Base-by-base conservation (phyloP, 2,888 invertebrate species). In the Chrysolina haemoptera region DNA sequence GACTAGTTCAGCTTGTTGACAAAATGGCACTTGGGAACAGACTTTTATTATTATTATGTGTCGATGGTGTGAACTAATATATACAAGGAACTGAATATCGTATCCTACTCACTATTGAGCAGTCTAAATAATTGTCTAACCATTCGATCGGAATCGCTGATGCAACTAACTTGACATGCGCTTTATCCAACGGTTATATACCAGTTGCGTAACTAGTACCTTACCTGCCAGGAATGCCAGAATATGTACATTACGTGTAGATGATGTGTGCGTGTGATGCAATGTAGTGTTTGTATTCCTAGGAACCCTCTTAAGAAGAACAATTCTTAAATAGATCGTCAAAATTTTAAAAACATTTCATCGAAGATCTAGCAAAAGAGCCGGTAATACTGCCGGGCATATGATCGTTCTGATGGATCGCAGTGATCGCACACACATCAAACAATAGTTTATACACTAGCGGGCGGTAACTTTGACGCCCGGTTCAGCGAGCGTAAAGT, bases 121-220 rank as follows among this genome's bases (percentile, higher is more conserved):
- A 59, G 16, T 27, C 59, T 59, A 14, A 59, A 59, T 59, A 14
- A 59, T 22, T 59, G 27, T n/a, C 27, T 59, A 59, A 12, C 27
- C 27, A 59, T 12, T 27, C 8, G 59, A 27, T 8, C n/a, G n/a
- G n/a, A 46, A 59, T 59, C 14, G 11, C 11, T 27, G n/a, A 59
- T 59, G 27, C 59, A 59, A 14, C 59, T 59, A 59, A 59, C n/a
- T 59, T 59, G 27, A 27, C 53, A 50, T 53, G 67, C 67, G 40
- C 22, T 20, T 53, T 18, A 50, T 18, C n/a, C 20, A 43, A 43
- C 43, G 40, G 67, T 67, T 67, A 6, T 53, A 22, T 40, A 65
- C 65, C n/a, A 48, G 35, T 66, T 43, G 20, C 53, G 22, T n/a
- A 12, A 67, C 48, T 65, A 67, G 53, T 27, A 67, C 67, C 67